Evolutionary conservation across 2,888 invertebrate genomes (phyloP).

Genomic region (Miltochrista miniata): DNA sequence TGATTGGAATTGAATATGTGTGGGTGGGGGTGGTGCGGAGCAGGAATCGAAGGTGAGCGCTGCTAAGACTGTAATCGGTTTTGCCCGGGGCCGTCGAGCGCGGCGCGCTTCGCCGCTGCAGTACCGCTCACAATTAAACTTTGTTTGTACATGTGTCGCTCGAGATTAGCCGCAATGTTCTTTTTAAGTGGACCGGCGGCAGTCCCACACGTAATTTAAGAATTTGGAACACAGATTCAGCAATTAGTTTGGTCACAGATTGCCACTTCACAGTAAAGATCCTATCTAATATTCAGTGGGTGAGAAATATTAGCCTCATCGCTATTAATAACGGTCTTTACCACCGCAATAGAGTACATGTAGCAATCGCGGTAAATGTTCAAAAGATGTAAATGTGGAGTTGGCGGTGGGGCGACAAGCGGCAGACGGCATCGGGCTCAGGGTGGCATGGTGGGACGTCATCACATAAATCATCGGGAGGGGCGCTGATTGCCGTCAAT

Average conservation of each 20-base stretch:
- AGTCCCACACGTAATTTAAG: conserved; percentile 78
- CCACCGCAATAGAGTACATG: conserved; percentile 38
- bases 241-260: conserved; percentile 42
- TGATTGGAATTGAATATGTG: conserved; percentile 83
- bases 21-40: conserved; percentile 55
- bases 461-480: conserved; percentile 73
- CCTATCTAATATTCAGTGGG: conserved; percentile 11
- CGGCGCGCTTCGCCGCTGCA: conserved; percentile 35
- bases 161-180: conserved; percentile 81
- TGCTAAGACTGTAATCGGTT: conserved; percentile 83
- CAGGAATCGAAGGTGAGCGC: conserved; percentile 80
- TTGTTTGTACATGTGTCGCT: conserved; percentile 83
- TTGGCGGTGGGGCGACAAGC: conserved; percentile 20
- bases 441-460: conserved; percentile 17
- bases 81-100: conserved; percentile 65
- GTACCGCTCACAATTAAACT: conserved; percentile 80
- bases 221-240: conserved; percentile 66
- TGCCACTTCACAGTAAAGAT: conserved; percentile 10
- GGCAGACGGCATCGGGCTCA: conserved; percentile 19
- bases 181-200: conserved; percentile 79
- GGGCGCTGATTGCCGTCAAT: conserved; percentile 78
- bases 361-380: conserved; percentile 54
- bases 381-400: conserved; percentile 68
- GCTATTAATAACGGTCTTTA: conserved; percentile 34
- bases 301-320: conserved; percentile 21